Conservation (phyloP, 2,888 invertebrate genomes). For the Neoaliturus tenellus region DNA sequence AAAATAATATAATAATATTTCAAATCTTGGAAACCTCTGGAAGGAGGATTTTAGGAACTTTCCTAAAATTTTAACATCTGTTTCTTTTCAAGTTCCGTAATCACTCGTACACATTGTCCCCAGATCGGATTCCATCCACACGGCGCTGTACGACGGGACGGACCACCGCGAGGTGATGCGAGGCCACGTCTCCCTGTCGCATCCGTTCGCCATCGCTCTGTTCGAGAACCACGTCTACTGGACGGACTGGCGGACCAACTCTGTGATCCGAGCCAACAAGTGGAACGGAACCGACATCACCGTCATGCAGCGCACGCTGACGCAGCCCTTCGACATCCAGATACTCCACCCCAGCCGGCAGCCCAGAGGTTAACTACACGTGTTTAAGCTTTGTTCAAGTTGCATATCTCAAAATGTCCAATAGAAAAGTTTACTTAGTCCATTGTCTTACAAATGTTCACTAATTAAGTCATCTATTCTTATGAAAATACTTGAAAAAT, state of each 20-base stretch:
- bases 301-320: conserved; percentile 87
- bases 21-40: too few species aligned
- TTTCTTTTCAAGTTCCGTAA: too few species aligned
- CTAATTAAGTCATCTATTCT: too few species aligned
- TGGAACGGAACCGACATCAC: conserved; percentile 88
- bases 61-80: too few species aligned
- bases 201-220: conserved; percentile 92
- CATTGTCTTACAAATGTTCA: too few species aligned
- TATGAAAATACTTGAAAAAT: too few species aligned
- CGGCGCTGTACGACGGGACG: conserved; percentile 86
- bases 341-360: conserved; percentile 87
- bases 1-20: too few species aligned
- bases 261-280: conserved; percentile 91
- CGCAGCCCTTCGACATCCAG: conserved; percentile 94
- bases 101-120: conserved; percentile 20
- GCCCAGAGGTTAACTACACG: conserved; percentile 78
- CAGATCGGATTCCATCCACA: conserved; percentile 91
- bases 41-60: too few species aligned
- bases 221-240: conserved; percentile 94
- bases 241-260: conserved; percentile 95
- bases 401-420: too few species aligned
- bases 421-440: too few species aligned
- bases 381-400: too few species aligned
- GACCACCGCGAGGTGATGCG: conserved; percentile 83
- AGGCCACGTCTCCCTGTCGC: conserved; percentile 85